Evolutionary conservation across 2,888 invertebrate species (phyloP).

Genomic region (Doris montereyensis): DNA sequence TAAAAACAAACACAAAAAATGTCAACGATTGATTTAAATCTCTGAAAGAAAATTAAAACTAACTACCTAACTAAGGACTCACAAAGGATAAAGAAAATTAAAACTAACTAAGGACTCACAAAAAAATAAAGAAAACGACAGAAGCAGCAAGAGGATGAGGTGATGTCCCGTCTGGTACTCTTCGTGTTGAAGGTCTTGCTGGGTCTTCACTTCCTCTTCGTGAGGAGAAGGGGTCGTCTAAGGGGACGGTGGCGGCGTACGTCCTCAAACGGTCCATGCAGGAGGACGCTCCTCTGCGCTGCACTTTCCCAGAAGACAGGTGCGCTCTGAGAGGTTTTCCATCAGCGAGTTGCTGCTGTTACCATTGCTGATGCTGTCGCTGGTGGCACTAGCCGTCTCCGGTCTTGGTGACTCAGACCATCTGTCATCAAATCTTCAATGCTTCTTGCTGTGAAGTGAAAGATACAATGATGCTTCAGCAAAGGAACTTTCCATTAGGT

Average conservation of each 20-base stretch:
- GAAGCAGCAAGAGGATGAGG: slow-evolving; percentile 84
- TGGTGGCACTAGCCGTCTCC: too few species aligned
- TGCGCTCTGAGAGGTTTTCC: slow-evolving; percentile 46
- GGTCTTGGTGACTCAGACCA: too few species aligned
- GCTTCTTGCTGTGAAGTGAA: slow-evolving; percentile 32
- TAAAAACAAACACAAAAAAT: too few species aligned
- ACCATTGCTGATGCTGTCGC: too few species aligned
- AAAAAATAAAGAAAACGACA: slow-evolving; percentile 90
- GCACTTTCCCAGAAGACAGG: slow-evolving; percentile 57
- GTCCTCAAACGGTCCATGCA: slow-evolving; percentile 57
- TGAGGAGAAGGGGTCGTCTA: slow-evolving; percentile 33
- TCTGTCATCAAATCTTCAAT: slow-evolving; percentile 65
- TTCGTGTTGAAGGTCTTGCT: slow-evolving; percentile 46
- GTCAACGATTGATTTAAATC: too few species aligned
- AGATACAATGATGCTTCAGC: too few species aligned
- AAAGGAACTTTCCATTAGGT: too few species aligned
- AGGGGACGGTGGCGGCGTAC: slow-evolving; percentile 49
- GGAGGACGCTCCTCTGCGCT: slow-evolving; percentile 52
- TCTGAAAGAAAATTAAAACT: too few species aligned
- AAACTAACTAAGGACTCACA: too few species aligned
- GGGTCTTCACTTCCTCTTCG: slow-evolving; percentile 38
- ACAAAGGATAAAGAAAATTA: too few species aligned
- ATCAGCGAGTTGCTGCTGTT: too few species aligned
- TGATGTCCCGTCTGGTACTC: slow-evolving; percentile 77
- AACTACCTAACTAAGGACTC: too few species aligned